phyloP scores from a whole-genome alignment of 2,113 vertebrate species.

The Nesogale talazaci region DNA sequence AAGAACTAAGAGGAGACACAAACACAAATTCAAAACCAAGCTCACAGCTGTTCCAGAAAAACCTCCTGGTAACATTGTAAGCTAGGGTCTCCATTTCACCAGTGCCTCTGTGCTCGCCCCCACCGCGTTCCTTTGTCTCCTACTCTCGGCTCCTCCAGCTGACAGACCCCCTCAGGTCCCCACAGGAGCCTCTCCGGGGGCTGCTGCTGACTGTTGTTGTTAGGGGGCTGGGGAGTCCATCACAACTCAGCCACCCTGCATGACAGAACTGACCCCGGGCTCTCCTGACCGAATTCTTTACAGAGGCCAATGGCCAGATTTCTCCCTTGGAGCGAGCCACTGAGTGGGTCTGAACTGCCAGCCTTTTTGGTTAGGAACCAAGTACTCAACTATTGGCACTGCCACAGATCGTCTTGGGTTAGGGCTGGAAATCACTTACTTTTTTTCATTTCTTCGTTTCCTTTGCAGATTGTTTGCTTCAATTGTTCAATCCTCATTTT shows the following conservation, averaged over 20 bases:
- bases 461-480: conserved; percentile 94
- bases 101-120: no score
- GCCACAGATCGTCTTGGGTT: neutral
- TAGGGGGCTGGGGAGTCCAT: no score
- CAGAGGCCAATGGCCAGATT: no score
- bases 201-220: neutral
- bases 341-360: neutral
- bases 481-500: conserved; percentile 97
- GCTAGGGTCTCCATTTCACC: neutral
- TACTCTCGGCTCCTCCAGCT: no score
- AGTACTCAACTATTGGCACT: neutral
- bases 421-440: conserved; percentile 87
- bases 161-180: neutral
- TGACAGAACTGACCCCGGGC: neutral
- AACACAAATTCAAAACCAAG: conserved; percentile 31
- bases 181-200: neutral
- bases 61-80: neutral
- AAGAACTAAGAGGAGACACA: neutral
- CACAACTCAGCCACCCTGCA: neutral
- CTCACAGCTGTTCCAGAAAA: neutral
- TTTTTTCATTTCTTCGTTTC: conserved; percentile 92
- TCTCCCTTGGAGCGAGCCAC: neutral
- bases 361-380: neutral
- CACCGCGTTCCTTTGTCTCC: no score
- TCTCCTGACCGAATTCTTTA: neutral